Conservation (phyloP, 2,113 vertebrate species). For the Solenodon paradoxus region DNA sequence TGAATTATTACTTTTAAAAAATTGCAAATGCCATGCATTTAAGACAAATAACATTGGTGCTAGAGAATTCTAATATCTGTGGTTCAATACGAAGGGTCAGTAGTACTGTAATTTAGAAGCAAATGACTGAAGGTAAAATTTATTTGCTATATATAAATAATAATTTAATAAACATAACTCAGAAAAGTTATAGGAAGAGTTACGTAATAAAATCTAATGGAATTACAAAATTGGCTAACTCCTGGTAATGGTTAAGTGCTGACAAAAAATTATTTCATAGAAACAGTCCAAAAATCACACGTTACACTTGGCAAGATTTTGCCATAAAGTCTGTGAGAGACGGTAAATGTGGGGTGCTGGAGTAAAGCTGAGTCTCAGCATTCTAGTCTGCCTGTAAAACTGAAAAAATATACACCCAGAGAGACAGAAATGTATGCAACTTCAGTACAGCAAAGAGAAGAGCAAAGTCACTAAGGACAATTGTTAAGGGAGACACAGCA, state of each 20-base stretch:
- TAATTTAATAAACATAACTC: neutral
- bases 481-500: neutral
- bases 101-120: neutral
- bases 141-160: neutral
- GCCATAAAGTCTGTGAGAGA: neutral
- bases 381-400: neutral
- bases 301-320: constrained; percentile 4
- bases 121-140: neutral
- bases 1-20: neutral
- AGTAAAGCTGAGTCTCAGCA: neutral
- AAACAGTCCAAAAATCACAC: constrained; percentile 6
- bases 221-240: neutral
- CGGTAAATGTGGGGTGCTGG: neutral
- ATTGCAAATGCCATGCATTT: neutral
- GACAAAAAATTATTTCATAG: neutral
- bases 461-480: neutral
- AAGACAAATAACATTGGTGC: neutral
- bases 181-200: neutral
- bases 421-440: neutral
- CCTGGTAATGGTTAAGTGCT: neutral
- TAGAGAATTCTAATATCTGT: neutral
- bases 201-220: neutral
- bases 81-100: neutral
- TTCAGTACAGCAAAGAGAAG: neutral
- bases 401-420: neutral